These are phyloP conservation scores for Cyanoliseus patagonus DNA, from an alignment of 2,113 vertebrate species.

Conservation along the genomic window DNA sequence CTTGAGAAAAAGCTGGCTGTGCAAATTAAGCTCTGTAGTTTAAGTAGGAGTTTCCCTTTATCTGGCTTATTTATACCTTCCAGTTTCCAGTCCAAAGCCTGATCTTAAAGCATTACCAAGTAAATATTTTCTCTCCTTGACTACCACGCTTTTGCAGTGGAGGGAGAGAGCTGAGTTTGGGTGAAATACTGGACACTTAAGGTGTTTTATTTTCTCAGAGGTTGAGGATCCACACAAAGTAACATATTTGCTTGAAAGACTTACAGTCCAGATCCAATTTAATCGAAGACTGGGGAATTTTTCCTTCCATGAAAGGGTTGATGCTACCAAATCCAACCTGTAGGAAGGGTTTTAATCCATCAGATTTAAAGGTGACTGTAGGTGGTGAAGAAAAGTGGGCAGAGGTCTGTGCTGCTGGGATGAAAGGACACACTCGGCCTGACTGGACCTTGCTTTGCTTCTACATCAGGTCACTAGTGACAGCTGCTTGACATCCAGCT, in stretches of 20 bases:
- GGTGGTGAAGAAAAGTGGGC: neutral
- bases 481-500: neutral
- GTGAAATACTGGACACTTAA: neutral
- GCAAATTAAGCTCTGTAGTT: neutral
- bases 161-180: neutral
- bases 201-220: constrained; percentile 1
- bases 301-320: neutral
- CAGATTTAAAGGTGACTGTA: neutral
- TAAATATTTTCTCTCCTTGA: neutral
- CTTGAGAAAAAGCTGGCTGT: neutral
- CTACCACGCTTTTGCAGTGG: neutral
- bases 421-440: neutral
- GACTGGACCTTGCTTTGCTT: neutral
- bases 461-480: neutral
- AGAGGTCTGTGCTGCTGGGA: neutral
- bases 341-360: neutral
- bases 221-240: neutral
- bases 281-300: neutral
- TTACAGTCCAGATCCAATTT: neutral
- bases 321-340: neutral
- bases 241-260: neutral
- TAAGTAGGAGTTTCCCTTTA: neutral
- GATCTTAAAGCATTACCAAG: neutral
- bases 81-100: neutral
- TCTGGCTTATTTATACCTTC: neutral